A percentile compares a stretch with the other conserved stretches of the same genome.
Conservation (phyloP, 2,888 invertebrate species). For the Gari tellinella region DNA sequence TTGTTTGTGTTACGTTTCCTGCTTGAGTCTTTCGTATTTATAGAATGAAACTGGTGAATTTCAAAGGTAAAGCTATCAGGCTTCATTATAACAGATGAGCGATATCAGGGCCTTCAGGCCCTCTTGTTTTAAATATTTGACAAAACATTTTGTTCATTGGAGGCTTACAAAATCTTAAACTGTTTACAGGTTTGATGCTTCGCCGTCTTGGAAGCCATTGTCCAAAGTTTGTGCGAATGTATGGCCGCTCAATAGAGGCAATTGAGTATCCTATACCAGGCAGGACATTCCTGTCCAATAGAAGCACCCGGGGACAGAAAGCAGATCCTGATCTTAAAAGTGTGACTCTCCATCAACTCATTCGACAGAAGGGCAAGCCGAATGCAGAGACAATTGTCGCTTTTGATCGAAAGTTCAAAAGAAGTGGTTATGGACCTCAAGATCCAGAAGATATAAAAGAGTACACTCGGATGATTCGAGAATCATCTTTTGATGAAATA, state of each 20-base stretch:
- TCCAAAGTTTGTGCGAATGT: slow-evolving; percentile 76
- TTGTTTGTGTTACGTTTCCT: too few relatives aligned
- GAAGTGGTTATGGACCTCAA: slow-evolving; percentile 17
- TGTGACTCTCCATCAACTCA: slow-evolving; percentile 66
- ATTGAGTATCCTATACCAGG: slow-evolving; percentile 76
- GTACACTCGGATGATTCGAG: slow-evolving; percentile 18
- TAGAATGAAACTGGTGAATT: too few relatives aligned
- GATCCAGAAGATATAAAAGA: slow-evolving; percentile 5
- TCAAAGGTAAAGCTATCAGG: too few relatives aligned
- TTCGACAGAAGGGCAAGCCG: slow-evolving; percentile 56
- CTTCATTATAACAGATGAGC: too few relatives aligned
- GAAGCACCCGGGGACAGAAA: slow-evolving; percentile 41
- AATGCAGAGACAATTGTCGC: slow-evolving; percentile 32
- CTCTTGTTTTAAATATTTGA: too few relatives aligned
- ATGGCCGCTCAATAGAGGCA: slow-evolving; percentile 72
- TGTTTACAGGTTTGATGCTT: slow-evolving; percentile 54
- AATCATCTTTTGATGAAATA: slow-evolving; percentile 63
- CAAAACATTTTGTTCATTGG: too few relatives aligned
- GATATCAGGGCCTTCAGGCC: too few relatives aligned
- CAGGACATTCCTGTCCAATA: slow-evolving; percentile 50
- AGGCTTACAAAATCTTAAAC: too few relatives aligned
- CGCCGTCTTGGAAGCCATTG: slow-evolving; percentile 42
- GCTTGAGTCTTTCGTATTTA: too few relatives aligned
- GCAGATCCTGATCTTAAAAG: slow-evolving; percentile 32
- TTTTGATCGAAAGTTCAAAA: slow-evolving; percentile 39